phyloP scores from a whole-genome alignment of 2,888 invertebrate species.

The Nematopogon swammerdamellus region DNA sequence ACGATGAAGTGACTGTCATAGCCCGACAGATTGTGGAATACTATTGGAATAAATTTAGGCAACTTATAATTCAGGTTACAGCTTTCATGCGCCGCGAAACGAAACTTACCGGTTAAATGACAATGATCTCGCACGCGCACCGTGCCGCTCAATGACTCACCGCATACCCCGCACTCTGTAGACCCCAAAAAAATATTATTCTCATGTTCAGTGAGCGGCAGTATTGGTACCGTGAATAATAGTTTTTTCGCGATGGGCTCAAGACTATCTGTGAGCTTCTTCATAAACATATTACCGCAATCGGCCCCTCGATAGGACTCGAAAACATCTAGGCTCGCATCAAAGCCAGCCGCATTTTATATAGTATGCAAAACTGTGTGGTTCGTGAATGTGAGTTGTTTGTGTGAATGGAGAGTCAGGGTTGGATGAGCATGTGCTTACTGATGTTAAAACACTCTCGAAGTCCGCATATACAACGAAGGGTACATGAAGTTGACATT shows the following conservation, averaged over 20 bases:
- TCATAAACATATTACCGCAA: not conserved
- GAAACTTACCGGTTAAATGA: slow-evolving; percentile 13
- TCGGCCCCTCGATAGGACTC: not conserved
- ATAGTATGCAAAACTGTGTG: not conserved
- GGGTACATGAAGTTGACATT: not conserved
- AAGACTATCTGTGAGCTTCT: not conserved
- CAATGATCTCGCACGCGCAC: slow-evolving; percentile 14
- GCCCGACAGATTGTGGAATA: slow-evolving; percentile 12
- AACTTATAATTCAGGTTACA: slow-evolving; percentile 21
- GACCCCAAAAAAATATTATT: slow-evolving; percentile 12
- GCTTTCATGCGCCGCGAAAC: slow-evolving; percentile 13
- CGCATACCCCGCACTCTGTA: slow-evolving; percentile 15
- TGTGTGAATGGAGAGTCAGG: not conserved
- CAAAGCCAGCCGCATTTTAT: not conserved
- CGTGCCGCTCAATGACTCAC: not conserved
- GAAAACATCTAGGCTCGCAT: not conserved
- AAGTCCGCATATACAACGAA: not conserved
- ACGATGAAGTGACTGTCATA: slow-evolving; percentile 21
- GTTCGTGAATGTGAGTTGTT: not conserved
- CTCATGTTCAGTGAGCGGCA: slow-evolving; percentile 9
- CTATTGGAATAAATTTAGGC: slow-evolving; percentile 16
- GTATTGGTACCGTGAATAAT: not conserved
- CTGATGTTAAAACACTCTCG: not conserved
- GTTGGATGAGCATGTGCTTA: not conserved
- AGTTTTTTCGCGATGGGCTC: not conserved